Evolutionary conservation across 2,888 invertebrate species (phyloP).

Genomic region (Prosopocoilus inquinatus): DNA sequence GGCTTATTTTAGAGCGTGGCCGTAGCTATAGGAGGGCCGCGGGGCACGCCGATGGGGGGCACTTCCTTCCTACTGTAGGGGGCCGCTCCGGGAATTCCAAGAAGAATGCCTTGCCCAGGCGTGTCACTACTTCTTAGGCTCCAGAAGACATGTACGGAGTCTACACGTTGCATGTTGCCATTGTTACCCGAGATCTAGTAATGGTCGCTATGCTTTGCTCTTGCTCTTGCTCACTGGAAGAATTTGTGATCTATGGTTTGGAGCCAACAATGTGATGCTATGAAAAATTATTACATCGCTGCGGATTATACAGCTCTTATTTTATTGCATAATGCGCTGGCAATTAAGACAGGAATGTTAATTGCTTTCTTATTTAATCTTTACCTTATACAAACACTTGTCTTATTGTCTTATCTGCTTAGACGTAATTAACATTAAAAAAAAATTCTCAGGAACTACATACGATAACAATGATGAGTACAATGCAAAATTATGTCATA

Average conservation of each 20-base stretch:
- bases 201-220: constrained; percentile 20
- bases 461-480: too few species aligned
- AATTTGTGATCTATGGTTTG: constrained; percentile 27
- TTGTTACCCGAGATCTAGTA: constrained; percentile 29
- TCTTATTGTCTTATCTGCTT: too few species aligned
- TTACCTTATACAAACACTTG: too few species aligned
- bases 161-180: constrained; percentile 24
- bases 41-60: constrained; percentile 26
- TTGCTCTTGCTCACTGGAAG: constrained; percentile 15
- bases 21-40: constrained; percentile 13
- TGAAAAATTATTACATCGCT: constrained; percentile 17
- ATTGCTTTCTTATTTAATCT: constrained; percentile 5
- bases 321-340: neutral
- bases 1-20: constrained; percentile 33
- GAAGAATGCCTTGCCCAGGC: constrained; percentile 27
- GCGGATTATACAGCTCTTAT: neutral
- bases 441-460: too few species aligned
- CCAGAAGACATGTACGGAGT: constrained; percentile 20
- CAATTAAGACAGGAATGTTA: constrained; percentile 17
- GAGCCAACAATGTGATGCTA: constrained; percentile 15
- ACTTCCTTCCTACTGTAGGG: constrained; percentile 38
- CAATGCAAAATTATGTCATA: too few species aligned
- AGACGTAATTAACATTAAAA: too few species aligned
- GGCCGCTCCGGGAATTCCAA: constrained; percentile 31
- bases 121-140: constrained; percentile 25